phyloP scores from a whole-genome alignment of 2,888 invertebrate genomes.

The Cataglyphis albicans region DNA sequence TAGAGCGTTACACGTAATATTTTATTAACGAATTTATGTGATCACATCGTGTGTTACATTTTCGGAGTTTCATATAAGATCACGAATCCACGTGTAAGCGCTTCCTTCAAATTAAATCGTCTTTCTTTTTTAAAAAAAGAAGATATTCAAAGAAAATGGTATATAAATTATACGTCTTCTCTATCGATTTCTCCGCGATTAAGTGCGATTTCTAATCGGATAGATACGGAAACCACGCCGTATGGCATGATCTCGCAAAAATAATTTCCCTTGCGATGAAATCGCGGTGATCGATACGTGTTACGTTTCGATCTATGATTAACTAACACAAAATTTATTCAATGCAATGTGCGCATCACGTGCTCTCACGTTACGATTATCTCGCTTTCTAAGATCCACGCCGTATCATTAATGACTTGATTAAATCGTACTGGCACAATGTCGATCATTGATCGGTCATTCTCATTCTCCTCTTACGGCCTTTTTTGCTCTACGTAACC shows the following conservation, averaged over 20 bases:
- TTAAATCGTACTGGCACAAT: constrained; percentile 38
- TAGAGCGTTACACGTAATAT: background rate
- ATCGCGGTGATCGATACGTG: background rate
- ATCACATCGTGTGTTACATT: background rate
- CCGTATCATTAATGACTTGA: constrained; percentile 61
- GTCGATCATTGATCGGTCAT: constrained; percentile 41
- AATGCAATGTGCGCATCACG: constrained; percentile 32
- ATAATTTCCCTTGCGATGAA: constrained; percentile 29
- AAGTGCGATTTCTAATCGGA: constrained; percentile 32
- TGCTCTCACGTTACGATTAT: constrained; percentile 63
- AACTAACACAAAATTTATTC: constrained; percentile 35
- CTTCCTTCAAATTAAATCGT: background rate
- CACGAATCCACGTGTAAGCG: background rate
- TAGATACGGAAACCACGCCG: constrained; percentile 20
- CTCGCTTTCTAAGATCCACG: constrained; percentile 62
- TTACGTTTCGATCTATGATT: constrained; percentile 52
- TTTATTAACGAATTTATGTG: constrained; percentile 36
- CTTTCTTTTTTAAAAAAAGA: background rate
- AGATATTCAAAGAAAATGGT: background rate
- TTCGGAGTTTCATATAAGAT: background rate
- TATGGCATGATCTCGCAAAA: constrained; percentile 5
- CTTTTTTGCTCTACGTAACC: constrained; percentile 37
- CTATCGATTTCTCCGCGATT: constrained; percentile 46
- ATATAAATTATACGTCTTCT: constrained; percentile 18
- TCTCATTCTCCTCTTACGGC: constrained; percentile 16